These are phyloP conservation scores for Sterrhoptilus dennistouni DNA, from an alignment of 2,113 vertebrate species.

Conservation along the genomic window DNA sequence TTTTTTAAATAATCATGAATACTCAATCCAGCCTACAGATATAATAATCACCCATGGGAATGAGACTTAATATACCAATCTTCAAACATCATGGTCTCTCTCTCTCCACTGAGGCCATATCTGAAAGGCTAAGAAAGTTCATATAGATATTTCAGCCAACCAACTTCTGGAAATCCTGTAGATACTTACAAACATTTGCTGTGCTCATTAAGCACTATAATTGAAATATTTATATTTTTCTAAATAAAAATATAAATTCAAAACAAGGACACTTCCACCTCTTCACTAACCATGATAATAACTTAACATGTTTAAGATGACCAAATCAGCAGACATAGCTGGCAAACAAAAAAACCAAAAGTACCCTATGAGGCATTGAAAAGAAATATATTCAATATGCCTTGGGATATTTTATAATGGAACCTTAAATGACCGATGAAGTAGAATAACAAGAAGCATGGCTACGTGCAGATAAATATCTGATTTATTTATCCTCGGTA, in stretches of 20 bases:
- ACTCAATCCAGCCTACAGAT: not conserved
- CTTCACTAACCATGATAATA: not conserved
- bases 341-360: slow-evolving; percentile 5
- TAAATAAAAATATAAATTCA: not conserved
- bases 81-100: not conserved
- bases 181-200: not conserved
- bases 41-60: not conserved
- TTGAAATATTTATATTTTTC: not conserved
- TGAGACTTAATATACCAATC: not conserved
- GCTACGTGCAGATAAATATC: not conserved
- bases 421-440: not conserved
- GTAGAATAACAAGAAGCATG: not conserved
- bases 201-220: not conserved
- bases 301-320: not conserved
- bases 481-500: not conserved
- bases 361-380: not conserved
- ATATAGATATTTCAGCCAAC: not conserved
- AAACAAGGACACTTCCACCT: not conserved
- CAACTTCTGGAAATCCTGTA: not conserved
- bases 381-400: not conserved
- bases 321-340: not conserved
- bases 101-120: not conserved
- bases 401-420: not conserved
- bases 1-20: not conserved
- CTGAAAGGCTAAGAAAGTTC: not conserved